A percentile compares a stretch with the other conserved stretches of the same genome.
phyloP scores from a whole-genome alignment of 2,888 invertebrate genomes.

The Oligia latruncula region DNA sequence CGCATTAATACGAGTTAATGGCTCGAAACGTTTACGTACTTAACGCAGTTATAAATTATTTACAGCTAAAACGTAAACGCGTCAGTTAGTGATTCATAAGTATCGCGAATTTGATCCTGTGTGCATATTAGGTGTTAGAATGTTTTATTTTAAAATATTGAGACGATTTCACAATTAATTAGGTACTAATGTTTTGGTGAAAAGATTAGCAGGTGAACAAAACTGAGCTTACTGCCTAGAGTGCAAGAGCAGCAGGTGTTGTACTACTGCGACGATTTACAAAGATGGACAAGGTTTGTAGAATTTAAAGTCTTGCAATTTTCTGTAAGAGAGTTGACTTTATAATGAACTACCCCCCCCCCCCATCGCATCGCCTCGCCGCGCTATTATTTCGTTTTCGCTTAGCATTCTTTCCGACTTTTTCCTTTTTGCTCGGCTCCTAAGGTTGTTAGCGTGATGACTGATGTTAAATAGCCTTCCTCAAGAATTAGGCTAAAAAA shows the following conservation, averaged over 20 bases:
- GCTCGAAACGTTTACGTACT: conserved; percentile 53
- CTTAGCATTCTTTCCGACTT: too few relatives aligned
- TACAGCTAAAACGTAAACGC: conserved; percentile 49
- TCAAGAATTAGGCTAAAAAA: too few relatives aligned
- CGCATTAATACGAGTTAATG: conserved; percentile 61
- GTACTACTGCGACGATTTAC: not conserved
- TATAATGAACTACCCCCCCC: not conserved
- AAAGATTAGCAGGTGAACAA: not conserved
- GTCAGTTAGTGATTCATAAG: conserved; percentile 40
- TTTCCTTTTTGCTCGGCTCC: too few relatives aligned
- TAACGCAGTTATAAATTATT: conserved; percentile 57
- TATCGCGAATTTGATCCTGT: conserved; percentile 18
- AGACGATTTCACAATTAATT: not conserved
- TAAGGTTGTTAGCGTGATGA: too few relatives aligned
- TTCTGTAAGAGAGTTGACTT: not conserved
- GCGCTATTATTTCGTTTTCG: too few relatives aligned
- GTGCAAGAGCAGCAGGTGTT: not conserved
- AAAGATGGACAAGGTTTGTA: not conserved
- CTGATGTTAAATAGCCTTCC: too few relatives aligned
- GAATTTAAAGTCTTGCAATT: not conserved
- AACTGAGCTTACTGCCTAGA: not conserved
- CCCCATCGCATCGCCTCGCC: too few relatives aligned
- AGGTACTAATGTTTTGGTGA: not conserved
- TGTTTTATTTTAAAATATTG: not conserved
- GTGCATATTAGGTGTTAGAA: not conserved